These are phyloP conservation scores for Sphinx pinastri DNA, from an alignment of 2,888 invertebrate genomes.

Conservation along the genomic window DNA sequence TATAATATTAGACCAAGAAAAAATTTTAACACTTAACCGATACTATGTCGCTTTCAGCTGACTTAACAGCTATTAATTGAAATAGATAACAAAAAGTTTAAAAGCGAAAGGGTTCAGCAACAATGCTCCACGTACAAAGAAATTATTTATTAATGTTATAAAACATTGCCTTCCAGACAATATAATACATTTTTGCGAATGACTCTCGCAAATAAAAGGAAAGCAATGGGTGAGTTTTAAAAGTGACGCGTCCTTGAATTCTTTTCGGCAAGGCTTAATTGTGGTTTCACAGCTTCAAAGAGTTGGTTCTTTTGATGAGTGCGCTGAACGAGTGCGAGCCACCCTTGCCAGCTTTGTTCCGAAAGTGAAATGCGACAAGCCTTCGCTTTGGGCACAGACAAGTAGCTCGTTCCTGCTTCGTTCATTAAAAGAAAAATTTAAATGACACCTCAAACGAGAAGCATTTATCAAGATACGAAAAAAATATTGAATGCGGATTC, in stretches of 20 bases:
- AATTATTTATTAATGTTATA: slow-evolving; percentile 48
- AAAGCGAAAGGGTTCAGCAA: slow-evolving; percentile 44
- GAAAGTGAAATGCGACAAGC: slow-evolving; percentile 63
- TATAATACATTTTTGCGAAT: slow-evolving; percentile 62
- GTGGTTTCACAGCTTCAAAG: slow-evolving; percentile 80
- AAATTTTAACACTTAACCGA: not conserved
- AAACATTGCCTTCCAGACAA: slow-evolving; percentile 57
- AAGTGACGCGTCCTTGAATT: slow-evolving; percentile 77
- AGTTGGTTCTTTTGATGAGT: slow-evolving; percentile 73
- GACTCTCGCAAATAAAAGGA: slow-evolving; percentile 61
- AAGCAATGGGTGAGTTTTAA: slow-evolving; percentile 74
- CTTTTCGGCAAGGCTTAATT: slow-evolving; percentile 78
- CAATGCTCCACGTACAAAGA: slow-evolving; percentile 47
- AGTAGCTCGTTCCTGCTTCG: slow-evolving; percentile 26
- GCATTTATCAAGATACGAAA: not conserved
- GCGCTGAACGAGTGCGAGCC: slow-evolving; percentile 48
- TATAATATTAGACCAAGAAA: too few relatives aligned
- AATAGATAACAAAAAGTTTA: slow-evolving; percentile 28
- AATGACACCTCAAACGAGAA: slow-evolving; percentile 2
- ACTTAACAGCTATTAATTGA: slow-evolving; percentile 30
- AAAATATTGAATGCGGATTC: not conserved
- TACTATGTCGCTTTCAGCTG: not conserved
- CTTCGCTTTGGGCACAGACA: slow-evolving; percentile 62
- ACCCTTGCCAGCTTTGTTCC: slow-evolving; percentile 44
- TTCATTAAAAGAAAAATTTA: slow-evolving; percentile 19